Base-by-base conservation (phyloP, 2,888 invertebrate genomes). In the Pammene fasciana region DNA sequence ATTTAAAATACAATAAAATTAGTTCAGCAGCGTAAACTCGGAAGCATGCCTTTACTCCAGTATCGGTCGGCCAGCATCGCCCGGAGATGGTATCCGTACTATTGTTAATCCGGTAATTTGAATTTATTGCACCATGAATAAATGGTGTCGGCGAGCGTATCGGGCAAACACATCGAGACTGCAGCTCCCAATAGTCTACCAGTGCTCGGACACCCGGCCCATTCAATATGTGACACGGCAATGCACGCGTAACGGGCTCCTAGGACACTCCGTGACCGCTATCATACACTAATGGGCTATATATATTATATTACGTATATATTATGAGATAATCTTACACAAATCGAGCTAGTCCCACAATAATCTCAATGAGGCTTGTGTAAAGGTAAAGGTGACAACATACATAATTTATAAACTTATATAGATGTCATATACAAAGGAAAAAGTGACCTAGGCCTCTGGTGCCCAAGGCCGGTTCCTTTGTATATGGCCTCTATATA, bases 51-150 rank as follows among this genome's bases (percentile, higher is more conserved):
- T 79, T 75, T 82, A 79, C 77, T 80, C 76, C 76, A 79, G 76
- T 85, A 86, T 84, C 83, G 79, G 76, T 75, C 73, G 75, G 81
- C 79, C 79, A 83, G 82, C 86, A 87, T 87, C 86, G 83, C 76
- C 78, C 71, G 75, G 77, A 86, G 91, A 91, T 92, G 84, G 80
- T 90, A 93, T 92, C 92, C 89, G 75, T 82, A 86, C 87, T 91
- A 92, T 92, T 92, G 92, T 92, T 91, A 91, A 92, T 92, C 90
- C 92, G 81, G 92, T 93, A 93, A 93, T 93, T 93, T 92, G 92
- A 93, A 93, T 93, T 93, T 93, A 93, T 93, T 92, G 90, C 92
- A 83, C 82, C 86, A 86, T 89, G 90, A 88, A 90, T 90, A 91
- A 91, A 92, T 90, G 88, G 90, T 89, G 82, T 82, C 82, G 84